Percentiles rank a stretch among this genome's conserved stretches.
Evolutionary conservation across 2,113 vertebrate species (phyloP).

Genomic region (Loxodonta africana): DNA sequence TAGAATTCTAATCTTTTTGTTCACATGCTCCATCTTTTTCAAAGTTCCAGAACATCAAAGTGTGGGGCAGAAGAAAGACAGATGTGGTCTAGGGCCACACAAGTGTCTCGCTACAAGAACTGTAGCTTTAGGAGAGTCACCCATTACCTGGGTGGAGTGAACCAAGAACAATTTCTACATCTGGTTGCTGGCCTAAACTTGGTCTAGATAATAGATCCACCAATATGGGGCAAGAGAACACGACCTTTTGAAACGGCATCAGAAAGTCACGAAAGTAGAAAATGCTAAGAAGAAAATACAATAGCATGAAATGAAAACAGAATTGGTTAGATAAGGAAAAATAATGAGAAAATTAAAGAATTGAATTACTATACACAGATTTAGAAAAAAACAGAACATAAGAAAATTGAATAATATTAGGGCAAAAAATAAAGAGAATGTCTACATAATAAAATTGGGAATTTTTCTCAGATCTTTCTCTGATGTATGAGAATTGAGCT

Average conservation of each 20-base stretch:
- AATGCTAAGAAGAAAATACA: not conserved
- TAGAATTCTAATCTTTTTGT: not conserved
- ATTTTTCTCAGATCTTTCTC: not conserved
- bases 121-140: not conserved
- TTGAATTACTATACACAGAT: not conserved
- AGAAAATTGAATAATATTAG: not conserved
- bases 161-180: not conserved
- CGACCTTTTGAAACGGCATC: not conserved
- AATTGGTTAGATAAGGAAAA: not conserved
- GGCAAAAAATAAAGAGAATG: not conserved
- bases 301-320: not conserved
- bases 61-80: not conserved
- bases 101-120: not conserved
- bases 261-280: not conserved
- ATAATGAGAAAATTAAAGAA: not conserved
- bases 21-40: not conserved
- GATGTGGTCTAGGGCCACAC: not conserved
- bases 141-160: not conserved
- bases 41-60: not conserved
- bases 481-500: not conserved
- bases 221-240: not conserved
- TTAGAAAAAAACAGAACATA: not conserved
- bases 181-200: not conserved
- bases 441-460: not conserved
- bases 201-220: not conserved